Evolutionary conservation across 2,113 vertebrate species (phyloP).

Genomic region (Pteropus alecto): DNA sequence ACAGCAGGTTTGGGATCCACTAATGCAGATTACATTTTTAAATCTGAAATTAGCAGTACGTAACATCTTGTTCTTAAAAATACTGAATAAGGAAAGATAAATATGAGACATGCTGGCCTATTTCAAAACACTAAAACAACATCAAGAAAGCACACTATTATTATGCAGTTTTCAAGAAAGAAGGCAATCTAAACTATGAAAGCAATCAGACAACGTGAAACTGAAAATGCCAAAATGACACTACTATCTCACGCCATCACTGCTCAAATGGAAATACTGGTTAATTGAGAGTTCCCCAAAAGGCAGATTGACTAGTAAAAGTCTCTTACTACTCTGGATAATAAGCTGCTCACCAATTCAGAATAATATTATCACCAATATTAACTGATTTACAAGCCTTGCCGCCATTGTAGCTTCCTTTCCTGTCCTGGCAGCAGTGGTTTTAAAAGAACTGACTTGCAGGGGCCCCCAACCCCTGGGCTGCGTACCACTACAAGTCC

Average conservation of each 20-base stretch:
- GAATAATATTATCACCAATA: background rate
- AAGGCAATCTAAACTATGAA: background rate
- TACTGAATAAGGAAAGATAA: background rate
- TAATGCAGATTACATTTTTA: background rate
- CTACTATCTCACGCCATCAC: background rate
- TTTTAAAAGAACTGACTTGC: background rate
- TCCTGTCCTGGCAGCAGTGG: background rate
- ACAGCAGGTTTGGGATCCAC: background rate
- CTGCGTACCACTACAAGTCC: no score
- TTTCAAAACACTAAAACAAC: slow-evolving; percentile 37
- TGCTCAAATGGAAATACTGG: background rate
- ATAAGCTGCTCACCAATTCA: background rate
- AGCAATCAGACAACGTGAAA: background rate
- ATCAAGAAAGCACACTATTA: background rate
- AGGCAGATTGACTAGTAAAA: background rate
- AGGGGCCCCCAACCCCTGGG: no score
- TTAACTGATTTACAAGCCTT: background rate
- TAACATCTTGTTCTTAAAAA: slow-evolving; percentile 31
- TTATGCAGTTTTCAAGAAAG: background rate
- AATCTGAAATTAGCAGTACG: slow-evolving; percentile 20
- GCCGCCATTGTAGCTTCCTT: background rate
- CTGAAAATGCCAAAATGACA: background rate
- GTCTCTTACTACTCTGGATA: background rate
- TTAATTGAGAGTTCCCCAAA: background rate
- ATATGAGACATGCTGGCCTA: background rate